Base-by-base conservation (phyloP, 2,888 invertebrate genomes). In the Eristalis intricaria region DNA sequence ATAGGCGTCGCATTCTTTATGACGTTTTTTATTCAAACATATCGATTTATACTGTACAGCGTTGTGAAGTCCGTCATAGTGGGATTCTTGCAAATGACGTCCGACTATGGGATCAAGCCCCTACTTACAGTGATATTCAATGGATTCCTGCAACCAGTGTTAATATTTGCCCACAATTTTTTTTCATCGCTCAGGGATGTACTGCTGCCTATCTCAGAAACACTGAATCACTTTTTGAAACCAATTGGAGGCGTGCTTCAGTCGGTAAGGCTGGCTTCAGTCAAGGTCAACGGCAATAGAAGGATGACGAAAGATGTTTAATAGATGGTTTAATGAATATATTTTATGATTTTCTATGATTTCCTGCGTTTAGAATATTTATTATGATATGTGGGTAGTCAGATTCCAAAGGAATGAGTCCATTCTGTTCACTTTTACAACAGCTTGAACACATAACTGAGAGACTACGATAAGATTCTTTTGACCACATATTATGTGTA, bases 101-200 rank as follows among this genome's bases (percentile, higher is more conserved):
- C 96, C 0, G 96, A 97, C 93, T 95, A 95, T 90, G 94, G 95
- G 89, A 91, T 95, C 84, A 96, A 96, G 92, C 96, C 96, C 11
- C 91, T 95, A 66, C 90, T 96, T 78, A 94, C 95, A 7, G 94
- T 95, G 58, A 73, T 94, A 32, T 95, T 95, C 90, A 95, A 95
- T 93, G 95, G 95, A 4, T 90, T 95, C 63, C 91, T 96, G 87
- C 96, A 96, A 90, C 96, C 97, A 19, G 92, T 95, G 43, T 91
- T 96, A 89, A 96, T 96, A 90, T 94, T 96, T 89, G 89, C 94
- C 11, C 95, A 94, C 89, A 96, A 96, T 90, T 92, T 95, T 43
- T 93, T 94, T 29, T 94, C 95, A 1, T 96, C 95, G 1, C 58
- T 95, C 35, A 94, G 95, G 29, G 95, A 95, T 91, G 94, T 95